Base-by-base conservation (phyloP, 2,113 vertebrate species). In the Hippoglossus stenolepis region DNA sequence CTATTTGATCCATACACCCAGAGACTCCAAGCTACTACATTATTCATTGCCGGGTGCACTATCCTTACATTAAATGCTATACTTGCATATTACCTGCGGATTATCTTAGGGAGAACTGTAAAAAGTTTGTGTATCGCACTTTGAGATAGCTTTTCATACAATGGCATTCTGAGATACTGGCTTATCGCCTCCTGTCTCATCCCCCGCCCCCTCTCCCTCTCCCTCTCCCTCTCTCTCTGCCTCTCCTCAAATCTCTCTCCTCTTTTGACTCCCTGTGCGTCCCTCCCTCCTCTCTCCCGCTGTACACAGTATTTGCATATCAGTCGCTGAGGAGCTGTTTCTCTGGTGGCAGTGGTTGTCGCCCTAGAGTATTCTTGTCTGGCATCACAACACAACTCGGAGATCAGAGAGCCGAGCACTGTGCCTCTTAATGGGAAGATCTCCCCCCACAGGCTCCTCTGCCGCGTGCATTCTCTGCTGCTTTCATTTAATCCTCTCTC, bases 311-410 rank as follows among this genome's bases (percentile, higher is more conserved):
- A 88, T 91, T 91, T 93, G 89, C 91, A 92, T 91, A 92, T 85
- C 79, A 86, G 88, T 90, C 62, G 64, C 76, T 66, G 89, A 89
- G 87, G 86, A 88, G 88, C 81, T 77, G 73, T 85, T 91, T 87
- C 89, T 89, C 85, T 74, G 77, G 86, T 85, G 91, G 82, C 80
- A 69, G 51, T 60, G 64, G 79, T 89, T 90, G 89, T 90, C 65
- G 88, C 90, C 91, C 90, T 78, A 65, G 90, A 93, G 93, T 89
- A 89, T 91, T 94, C 90, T 90, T 87, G 82, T 93, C 91, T 90
- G 90, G 88, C 87, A 90, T 91, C 91, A 89, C 89, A 90, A 90
- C 87, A 91, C 88, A 89, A 85, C 86, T 80, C 47, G 3, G 79
- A 91, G 92, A 94, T 92, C 89, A 93, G 92, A 93, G 91, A 90